phyloP scores from a whole-genome alignment of 1,140 invertebrate species.

The Trachymyrmex septentrionalis region DNA sequence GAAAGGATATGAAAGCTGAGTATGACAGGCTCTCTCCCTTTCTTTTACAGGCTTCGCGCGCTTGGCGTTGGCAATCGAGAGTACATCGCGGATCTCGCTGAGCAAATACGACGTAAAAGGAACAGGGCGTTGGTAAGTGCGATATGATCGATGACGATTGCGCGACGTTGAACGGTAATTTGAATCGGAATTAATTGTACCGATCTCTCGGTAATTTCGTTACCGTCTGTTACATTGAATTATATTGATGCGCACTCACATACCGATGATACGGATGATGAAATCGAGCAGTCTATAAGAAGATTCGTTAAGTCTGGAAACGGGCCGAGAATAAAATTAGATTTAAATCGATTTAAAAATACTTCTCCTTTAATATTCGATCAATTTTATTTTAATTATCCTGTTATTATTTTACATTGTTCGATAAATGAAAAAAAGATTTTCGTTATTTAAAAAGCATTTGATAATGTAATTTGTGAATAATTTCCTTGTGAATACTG shows the following conservation, averaged over 20 bases:
- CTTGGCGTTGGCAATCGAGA: slow-evolving; percentile 76
- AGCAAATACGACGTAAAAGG: slow-evolving; percentile 81
- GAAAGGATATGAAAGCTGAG: slow-evolving; percentile 46
- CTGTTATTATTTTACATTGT: background rate
- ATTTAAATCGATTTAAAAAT: slow-evolving; percentile 9
- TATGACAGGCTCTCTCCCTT: slow-evolving; percentile 37
- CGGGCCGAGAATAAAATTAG: background rate
- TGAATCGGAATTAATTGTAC: slow-evolving; percentile 31
- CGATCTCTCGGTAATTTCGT: slow-evolving; percentile 27
- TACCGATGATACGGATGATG: background rate
- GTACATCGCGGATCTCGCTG: slow-evolving; percentile 79
- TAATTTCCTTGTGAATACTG: background rate
- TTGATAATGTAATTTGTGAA: background rate
- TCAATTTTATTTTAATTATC: background rate
- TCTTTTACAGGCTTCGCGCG: slow-evolving; percentile 75
- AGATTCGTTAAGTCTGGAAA: background rate
- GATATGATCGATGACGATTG: slow-evolving; percentile 51
- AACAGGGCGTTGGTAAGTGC: slow-evolving; percentile 78
- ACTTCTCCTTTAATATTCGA: background rate
- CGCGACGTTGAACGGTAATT: slow-evolving; percentile 47
- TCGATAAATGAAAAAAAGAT: background rate
- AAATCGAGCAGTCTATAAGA: slow-evolving; percentile 7
- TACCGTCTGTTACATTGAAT: slow-evolving; percentile 37
- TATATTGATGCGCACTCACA: background rate
- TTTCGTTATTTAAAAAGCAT: background rate